Percentiles rank a stretch among this genome's conserved stretches.
Evolutionary conservation across 2,113 vertebrate species (phyloP).

Genomic region (Cheilinus undulatus): DNA sequence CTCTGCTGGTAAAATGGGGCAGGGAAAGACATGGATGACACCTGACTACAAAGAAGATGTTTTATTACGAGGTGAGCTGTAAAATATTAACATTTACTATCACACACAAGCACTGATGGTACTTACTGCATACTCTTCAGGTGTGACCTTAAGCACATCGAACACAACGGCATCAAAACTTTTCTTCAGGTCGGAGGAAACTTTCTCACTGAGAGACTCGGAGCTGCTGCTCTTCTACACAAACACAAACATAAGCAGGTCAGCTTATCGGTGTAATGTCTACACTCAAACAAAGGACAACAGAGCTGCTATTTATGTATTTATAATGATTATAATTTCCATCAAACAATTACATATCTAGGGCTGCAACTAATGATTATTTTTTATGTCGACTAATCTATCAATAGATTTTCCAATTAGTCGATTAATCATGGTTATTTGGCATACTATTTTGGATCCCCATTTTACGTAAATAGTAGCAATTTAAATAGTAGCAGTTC

Average conservation of each 20-base stretch:
- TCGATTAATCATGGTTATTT: no score
- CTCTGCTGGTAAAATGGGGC: constrained; percentile 49
- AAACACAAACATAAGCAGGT: constrained; percentile 18
- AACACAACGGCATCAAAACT: constrained; percentile 99
- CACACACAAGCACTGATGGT: not conserved
- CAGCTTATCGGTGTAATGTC: no score
- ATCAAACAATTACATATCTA: no score
- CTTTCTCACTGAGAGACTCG: constrained; percentile 96
- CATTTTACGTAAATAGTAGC: no score
- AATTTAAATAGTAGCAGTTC: no score
- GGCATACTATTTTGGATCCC: no score
- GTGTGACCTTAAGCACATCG: constrained; percentile 96
- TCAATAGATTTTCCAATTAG: no score
- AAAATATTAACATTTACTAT: not conserved
- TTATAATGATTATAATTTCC: no score
- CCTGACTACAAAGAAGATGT: not conserved
- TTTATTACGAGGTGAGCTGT: not conserved
- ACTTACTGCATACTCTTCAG: constrained; percentile 98
- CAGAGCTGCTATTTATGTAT: no score
- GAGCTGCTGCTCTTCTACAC: constrained; percentile 97
- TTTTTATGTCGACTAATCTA: no score
- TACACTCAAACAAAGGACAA: no score
- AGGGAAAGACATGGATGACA: not conserved
- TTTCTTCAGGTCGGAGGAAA: constrained; percentile 94
- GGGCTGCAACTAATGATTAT: no score